These are phyloP conservation scores for Brachionus manjavacas DNA, from an alignment of 1,140 invertebrate genomes.

Conservation along the genomic window DNA sequence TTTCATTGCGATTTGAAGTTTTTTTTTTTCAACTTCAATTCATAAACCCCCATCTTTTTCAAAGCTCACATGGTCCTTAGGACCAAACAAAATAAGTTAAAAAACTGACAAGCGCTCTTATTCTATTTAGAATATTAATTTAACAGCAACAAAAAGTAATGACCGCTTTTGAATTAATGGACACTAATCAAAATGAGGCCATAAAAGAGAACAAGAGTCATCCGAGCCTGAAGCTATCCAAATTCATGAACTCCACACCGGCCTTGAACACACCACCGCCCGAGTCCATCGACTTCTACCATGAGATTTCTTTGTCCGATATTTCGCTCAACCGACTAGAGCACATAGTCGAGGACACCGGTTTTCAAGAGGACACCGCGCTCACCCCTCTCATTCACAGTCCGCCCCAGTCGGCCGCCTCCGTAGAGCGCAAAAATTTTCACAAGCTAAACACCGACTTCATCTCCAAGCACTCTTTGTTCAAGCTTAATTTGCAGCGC, in stretches of 20 bases:
- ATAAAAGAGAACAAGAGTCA: not conserved
- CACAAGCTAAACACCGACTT: not conserved
- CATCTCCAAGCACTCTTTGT: not conserved
- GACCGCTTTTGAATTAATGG: slow-evolving; percentile 17
- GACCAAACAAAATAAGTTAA: not conserved
- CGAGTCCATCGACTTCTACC: not conserved
- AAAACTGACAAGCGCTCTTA: not conserved
- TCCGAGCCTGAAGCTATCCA: not conserved
- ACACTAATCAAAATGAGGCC: not conserved
- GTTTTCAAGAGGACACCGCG: not conserved
- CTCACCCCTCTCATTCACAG: not conserved
- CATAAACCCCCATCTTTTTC: not conserved
- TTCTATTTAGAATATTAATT: not conserved
- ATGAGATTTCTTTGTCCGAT: not conserved
- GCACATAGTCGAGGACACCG: not conserved
- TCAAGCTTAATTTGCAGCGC: not conserved
- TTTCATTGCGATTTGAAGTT: not conserved
- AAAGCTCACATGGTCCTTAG: not conserved
- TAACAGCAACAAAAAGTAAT: not conserved
- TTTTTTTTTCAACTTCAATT: not conserved
- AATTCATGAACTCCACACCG: not conserved
- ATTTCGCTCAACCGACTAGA: not conserved
- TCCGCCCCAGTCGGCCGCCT: not conserved
- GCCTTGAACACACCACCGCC: not conserved
- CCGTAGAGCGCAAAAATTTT: not conserved